Evolutionary conservation across 2,888 invertebrate species (phyloP).

Genomic region (Noctua pronuba): DNA sequence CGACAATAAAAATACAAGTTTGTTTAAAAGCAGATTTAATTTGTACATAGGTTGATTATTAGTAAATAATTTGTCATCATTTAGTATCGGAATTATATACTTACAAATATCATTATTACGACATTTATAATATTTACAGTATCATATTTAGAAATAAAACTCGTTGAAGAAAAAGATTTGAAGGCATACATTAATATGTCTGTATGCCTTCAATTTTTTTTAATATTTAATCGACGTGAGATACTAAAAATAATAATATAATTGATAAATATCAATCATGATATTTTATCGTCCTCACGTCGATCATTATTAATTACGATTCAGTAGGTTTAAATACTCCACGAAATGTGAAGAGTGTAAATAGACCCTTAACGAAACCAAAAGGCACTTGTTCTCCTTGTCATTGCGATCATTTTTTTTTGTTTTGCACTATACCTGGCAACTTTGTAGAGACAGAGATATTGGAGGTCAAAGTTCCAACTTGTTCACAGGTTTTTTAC

Average conservation of each 20-base stretch:
- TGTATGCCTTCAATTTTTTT: too few relatives aligned
- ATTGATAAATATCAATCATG: neutral
- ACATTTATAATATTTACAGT: slow-evolving; percentile 23
- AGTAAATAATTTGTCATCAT: neutral
- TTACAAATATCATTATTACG: neutral
- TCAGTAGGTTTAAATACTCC: neutral
- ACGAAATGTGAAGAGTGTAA: neutral
- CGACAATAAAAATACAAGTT: neutral
- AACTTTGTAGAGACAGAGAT: too few relatives aligned
- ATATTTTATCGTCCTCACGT: neutral
- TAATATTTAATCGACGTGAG: too few relatives aligned
- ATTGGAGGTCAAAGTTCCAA: too few relatives aligned
- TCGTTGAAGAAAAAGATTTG: neutral
- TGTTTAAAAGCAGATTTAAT: neutral
- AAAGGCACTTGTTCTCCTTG: neutral
- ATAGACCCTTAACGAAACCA: neutral
- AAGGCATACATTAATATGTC: too few relatives aligned
- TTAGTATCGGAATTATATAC: neutral
- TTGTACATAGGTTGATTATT: neutral
- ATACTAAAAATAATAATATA: too few relatives aligned
- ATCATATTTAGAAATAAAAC: neutral
- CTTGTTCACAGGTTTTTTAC: too few relatives aligned
- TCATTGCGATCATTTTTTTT: too few relatives aligned
- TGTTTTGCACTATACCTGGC: too few relatives aligned
- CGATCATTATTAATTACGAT: neutral